Evolutionary conservation across 2,797 vertebrate species (phyloP), one percentile per base, ranked within the genome.

Genomic region (Spinus olivaceus): DNA sequence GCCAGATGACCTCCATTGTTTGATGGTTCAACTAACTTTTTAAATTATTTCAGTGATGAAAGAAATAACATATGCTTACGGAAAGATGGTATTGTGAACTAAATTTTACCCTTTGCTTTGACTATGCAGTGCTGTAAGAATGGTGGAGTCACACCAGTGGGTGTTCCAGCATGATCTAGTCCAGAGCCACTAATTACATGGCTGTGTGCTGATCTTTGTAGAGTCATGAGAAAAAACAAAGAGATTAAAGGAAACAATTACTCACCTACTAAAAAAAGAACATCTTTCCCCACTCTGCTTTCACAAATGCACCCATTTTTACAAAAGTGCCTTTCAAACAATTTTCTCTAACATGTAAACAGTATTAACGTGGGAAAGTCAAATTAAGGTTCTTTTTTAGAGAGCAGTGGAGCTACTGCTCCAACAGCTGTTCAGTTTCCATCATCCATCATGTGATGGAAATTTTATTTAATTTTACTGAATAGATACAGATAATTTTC

Each of bases 171-270:
- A 1, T 65, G 77, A 92, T 91, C 73, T 90, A 86, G 44, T 91
- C 69, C 94, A 95, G 81, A 94, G 69, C 79, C 81, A 64, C 80
- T 89, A 92, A 96, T 90, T 93, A 90, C 25, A 50, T 8, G 76
- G 24, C 61, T 92, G 14, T 35, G 39, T 3, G 3, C n/a, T 88
- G 70, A 89, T 89, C 88, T 89, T 94, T 60, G 65, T 3, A 79
- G 63, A 90, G 71, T 57, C 73, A 70, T 60, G 66, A 93, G 76
- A 88, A 89, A 89, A 89, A 88, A 59, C 65, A 91, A 88, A 82
- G 70, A 84, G 63, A 92, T 88, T 90, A 94, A 91, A 81, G 88
- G 85, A 94, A 83, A 91, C 42, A 92, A 54, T 94, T 92, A 94
- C 80, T 92, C 12, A 8, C 46, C 64, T 60, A 73, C 91, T 78